Percentiles rank a stretch among this genome's conserved stretches.
Evolutionary conservation across 2,888 invertebrate species (phyloP).

Genomic region (Cephonodes hylas): DNA sequence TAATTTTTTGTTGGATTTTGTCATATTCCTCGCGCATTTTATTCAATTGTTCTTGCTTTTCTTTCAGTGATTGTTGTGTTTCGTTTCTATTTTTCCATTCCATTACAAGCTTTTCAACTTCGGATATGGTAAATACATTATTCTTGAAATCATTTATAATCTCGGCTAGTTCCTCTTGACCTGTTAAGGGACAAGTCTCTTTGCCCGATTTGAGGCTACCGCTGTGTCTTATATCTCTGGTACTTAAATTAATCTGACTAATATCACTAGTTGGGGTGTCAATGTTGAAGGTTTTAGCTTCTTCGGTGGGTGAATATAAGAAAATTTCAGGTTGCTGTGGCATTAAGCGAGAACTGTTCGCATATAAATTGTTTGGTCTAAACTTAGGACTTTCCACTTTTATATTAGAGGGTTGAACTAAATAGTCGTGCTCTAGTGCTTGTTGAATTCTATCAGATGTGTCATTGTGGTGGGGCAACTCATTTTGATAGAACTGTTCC

Average conservation of each 20-base stretch:
- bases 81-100: constrained; percentile 94
- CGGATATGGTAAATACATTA: constrained; percentile 91
- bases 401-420: constrained; percentile 83
- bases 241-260: constrained; percentile 71
- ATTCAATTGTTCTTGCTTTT: constrained; percentile 90
- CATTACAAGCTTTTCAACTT: constrained; percentile 91
- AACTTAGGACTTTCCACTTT: constrained; percentile 79
- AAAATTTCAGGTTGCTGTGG: constrained; percentile 71
- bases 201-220: constrained; percentile 70
- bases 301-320: constrained; percentile 76
- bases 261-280: constrained; percentile 77
- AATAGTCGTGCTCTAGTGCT: constrained; percentile 80
- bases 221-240: constrained; percentile 65
- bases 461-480: constrained; percentile 58
- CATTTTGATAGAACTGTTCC: constrained; percentile 77
- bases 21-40: constrained; percentile 91
- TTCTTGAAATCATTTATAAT: constrained; percentile 95
- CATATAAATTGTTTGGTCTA: constrained; percentile 72
- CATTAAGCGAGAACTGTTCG: constrained; percentile 69
- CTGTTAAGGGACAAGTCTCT: constrained; percentile 64
- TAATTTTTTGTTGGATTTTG: constrained; percentile 89
- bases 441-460: constrained; percentile 67
- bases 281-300: constrained; percentile 68
- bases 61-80: constrained; percentile 91
- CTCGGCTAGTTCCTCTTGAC: constrained; percentile 90